Base-by-base conservation (phyloP, 2,888 invertebrate species). In the Lepas anatifera region DNA sequence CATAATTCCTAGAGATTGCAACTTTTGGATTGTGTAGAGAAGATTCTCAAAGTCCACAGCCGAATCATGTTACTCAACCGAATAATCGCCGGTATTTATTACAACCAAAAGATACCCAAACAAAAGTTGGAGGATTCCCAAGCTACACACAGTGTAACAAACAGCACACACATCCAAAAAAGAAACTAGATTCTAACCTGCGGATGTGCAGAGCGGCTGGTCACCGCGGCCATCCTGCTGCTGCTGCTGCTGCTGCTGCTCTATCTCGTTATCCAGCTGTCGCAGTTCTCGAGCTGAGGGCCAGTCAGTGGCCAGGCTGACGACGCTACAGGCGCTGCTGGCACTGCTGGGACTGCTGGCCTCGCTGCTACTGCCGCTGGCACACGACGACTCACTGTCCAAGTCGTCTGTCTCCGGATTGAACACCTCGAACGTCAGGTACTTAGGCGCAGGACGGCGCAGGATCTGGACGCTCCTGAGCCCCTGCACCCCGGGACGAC, bases 391-490 rank as follows among this genome's bases (percentile, higher is more conserved):
- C 78, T 93, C 93, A 76, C 92, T 92, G 78, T 93, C 93, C 79
- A 92, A 85, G 76, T 94, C 93, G 77, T 94, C 93, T 10, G 89
- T 91, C 77, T 92, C 93, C 1, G 93, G 93, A 81, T 94, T 93
- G 77, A 92, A 94, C 6, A 93, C 82, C 77, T 93, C 93, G 70
- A 92, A 79, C 1, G 90, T 88, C 77, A 92, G 83, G 25, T 92
- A 81, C 73, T 89, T 87, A 0, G 91, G 90, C 70, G 89, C 72
- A 68, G 76, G 75, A 39, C 76, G 74, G n/a, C 77, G 72, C 3
- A 77, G 76, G 11, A 75, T 73, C 70, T 76, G 76, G 32, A 74
- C 73, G 46, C 71, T 71, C 27, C 72, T 69, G 27, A 70, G 27
- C 46, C 66, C 52, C 41, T 52, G 32, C 41, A 68, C 52, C 22